These are phyloP conservation scores for Sebastes cheni DNA, from an alignment of 2,797 vertebrate species.

Conservation along the genomic window DNA sequence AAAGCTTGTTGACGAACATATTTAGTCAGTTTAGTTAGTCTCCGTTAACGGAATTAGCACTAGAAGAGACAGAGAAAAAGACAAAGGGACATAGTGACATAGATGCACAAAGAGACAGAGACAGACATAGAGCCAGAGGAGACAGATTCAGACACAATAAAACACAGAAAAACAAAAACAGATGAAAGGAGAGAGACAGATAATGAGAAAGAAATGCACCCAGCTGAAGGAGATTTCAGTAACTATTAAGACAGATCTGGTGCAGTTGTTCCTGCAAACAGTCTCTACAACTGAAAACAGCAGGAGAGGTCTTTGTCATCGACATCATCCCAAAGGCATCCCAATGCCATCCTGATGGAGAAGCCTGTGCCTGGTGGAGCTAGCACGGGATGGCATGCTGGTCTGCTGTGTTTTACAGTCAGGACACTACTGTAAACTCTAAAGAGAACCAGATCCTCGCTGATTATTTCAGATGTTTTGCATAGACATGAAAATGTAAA, in stretches of 20 bases:
- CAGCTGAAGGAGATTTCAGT: slow-evolving; percentile 11
- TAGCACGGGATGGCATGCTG: neutral
- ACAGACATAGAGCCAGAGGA: neutral
- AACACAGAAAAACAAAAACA: slow-evolving; percentile 29
- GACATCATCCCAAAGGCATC: slow-evolving; percentile 47
- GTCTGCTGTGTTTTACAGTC: neutral
- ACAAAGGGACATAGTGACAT: neutral
- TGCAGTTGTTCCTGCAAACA: slow-evolving; percentile 36
- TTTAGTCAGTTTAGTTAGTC: neutral
- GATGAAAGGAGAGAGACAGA: slow-evolving; percentile 13
- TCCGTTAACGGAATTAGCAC: neutral
- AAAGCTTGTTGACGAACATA: neutral
- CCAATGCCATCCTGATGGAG: slow-evolving; percentile 22
- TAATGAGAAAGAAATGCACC: slow-evolving; percentile 28
- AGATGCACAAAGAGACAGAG: neutral
- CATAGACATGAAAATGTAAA: slow-evolving; percentile 35
- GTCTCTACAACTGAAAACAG: slow-evolving; percentile 25
- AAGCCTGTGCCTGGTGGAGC: neutral
- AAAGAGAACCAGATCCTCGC: slow-evolving; percentile 35
- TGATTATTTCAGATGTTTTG: slow-evolving; percentile 29
- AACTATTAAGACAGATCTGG: neutral
- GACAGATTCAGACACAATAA: slow-evolving; percentile 8
- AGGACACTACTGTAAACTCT: slow-evolving; percentile 16
- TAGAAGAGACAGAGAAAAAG: neutral
- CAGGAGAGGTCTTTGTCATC: slow-evolving; percentile 9